phyloP scores from a whole-genome alignment of 2,888 invertebrate genomes.

The Apodemia duryi region DNA sequence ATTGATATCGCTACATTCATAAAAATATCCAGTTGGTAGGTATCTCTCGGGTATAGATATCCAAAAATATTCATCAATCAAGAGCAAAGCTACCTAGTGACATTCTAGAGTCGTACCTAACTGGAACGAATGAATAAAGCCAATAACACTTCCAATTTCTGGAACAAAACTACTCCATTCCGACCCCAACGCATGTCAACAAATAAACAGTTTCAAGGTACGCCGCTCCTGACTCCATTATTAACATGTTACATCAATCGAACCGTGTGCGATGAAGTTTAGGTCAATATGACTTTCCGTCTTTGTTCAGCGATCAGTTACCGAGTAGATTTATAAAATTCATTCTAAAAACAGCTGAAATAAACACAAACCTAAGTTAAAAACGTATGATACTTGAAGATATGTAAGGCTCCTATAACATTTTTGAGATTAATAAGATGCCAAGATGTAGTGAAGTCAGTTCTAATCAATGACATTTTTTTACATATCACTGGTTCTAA shows the following conservation, averaged over 20 bases:
- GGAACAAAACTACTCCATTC: not conserved
- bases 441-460: no score
- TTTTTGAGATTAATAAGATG: no score
- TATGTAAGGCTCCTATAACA: no score
- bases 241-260: not conserved
- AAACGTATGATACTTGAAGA: no score
- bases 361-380: no score
- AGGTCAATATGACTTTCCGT: slow-evolving; percentile 7
- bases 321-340: not conserved
- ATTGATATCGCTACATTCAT: no score
- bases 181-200: not conserved
- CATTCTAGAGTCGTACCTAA: not conserved
- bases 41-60: no score
- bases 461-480: no score
- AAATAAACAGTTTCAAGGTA: slow-evolving; percentile 7
- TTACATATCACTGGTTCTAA: no score
- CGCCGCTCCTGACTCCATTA: not conserved
- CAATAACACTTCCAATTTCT: not conserved
- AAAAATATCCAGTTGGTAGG: no score
- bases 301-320: not conserved
- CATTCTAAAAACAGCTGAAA: no score
- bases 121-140: not conserved
- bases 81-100: not conserved
- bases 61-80: not conserved
- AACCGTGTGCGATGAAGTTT: not conserved